These are phyloP conservation scores for Lipotes vexillifer DNA, from an alignment of 2,113 vertebrate species.

Conservation along the genomic window DNA sequence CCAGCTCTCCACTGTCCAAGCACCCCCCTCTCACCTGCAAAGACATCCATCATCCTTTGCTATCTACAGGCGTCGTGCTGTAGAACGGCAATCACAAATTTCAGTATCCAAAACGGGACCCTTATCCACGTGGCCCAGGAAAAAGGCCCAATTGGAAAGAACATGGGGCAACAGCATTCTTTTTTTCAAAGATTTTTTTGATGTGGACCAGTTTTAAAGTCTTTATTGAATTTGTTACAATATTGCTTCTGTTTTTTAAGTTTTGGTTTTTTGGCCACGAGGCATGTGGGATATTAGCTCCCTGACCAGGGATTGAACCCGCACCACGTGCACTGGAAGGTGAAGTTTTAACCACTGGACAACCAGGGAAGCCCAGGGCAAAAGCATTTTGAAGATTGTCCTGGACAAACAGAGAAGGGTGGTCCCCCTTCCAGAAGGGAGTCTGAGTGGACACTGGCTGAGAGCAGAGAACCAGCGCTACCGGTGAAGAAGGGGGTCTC, in stretches of 20 bases:
- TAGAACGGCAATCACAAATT: neutral
- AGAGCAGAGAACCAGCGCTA: neutral
- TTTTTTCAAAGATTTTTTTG: too few relatives aligned
- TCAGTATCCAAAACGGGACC: neutral
- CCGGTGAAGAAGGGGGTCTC: accelerated
- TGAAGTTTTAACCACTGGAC: too few relatives aligned
- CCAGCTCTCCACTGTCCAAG: neutral
- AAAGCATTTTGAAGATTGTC: too few relatives aligned
- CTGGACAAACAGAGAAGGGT: neutral
- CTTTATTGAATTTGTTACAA: too few relatives aligned
- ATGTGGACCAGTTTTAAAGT: too few relatives aligned
- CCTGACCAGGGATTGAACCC: too few relatives aligned
- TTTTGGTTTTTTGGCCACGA: too few relatives aligned
- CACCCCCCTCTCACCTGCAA: neutral
- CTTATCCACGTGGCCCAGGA: too few relatives aligned
- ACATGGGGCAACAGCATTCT: neutral
- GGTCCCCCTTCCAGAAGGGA: neutral
- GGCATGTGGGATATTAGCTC: too few relatives aligned
- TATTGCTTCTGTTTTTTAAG: too few relatives aligned
- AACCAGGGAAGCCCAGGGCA: too few relatives aligned
- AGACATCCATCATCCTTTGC: neutral
- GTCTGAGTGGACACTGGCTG: neutral
- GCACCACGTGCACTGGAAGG: too few relatives aligned
- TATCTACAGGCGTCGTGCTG: neutral
- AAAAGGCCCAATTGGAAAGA: neutral